Base-by-base conservation (phyloP, 92 coral and sea anemone genomes). In the Pocillopora grandis region DNA sequence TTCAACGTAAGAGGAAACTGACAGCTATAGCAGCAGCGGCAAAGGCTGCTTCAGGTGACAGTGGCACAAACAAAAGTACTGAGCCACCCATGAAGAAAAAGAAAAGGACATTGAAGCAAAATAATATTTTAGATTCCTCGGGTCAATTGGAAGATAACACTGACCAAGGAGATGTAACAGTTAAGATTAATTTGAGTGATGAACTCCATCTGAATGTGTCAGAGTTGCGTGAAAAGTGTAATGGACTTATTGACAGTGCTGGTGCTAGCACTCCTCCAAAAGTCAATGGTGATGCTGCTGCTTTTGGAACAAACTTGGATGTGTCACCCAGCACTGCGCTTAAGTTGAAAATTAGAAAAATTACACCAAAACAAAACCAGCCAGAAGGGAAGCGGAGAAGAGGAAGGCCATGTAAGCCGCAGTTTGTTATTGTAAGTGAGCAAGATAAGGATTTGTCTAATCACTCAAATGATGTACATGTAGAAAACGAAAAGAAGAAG, bases 261-360 rank as follows among this genome's bases (percentile, higher is more conserved):
- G 35, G 78, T 20, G 21, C 58, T 65, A 83, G 42, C 5, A 77
- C 89, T 17, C 98, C 95, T 31, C 89, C 93, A 48, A 77, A 89
- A 63, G 70, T 89, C n/a, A 94, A 94, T 79, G 98, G 98, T 19
- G 92, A 89, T 20, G 20, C 69, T 77, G 70, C 88, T 36, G 59
- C 76, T 9, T 89, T 79, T 66, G 92, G 89, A 9, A 70, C 88
- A 37, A 92, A 88, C 86, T 80, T 92, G 57, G 95, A 87, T 7
- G 84, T 94, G 13, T 94, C 98, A 36, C 98, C 98, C 3, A 88
- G 88, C 72, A 76, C 96, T 58, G 93, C 97, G 7, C 87, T 95
- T 1, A 92, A 93, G 87, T 84, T 96, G 57, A 92, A 94, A 76
- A 92, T 96, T 76, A 85, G 94, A 60, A 94, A 93, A 77, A 91